phyloP scores from a whole-genome alignment of 2,888 invertebrate species.

The Ornithoptera alexandrae region DNA sequence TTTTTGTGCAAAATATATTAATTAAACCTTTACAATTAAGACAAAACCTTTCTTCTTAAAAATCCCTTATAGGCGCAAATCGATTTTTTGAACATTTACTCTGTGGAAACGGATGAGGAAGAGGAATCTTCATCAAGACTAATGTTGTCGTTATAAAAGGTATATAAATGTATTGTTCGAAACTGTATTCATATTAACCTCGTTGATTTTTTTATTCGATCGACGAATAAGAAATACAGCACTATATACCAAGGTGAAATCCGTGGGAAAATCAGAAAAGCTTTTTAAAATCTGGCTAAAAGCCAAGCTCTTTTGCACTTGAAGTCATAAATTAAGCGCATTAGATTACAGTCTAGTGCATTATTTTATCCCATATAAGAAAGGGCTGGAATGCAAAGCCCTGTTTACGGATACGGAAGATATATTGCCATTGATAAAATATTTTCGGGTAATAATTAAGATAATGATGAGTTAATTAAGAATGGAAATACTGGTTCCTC shows the following conservation, averaged over 20 bases:
- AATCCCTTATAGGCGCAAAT: no score
- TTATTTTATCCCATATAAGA: conserved; percentile 43
- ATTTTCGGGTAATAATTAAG: conserved; percentile 23
- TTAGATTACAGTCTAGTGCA: conserved; percentile 51
- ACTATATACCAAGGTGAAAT: conserved; percentile 52
- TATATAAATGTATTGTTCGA: no score
- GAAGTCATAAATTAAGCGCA: conserved; percentile 55
- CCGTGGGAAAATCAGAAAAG: conserved; percentile 68
- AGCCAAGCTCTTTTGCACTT: conserved; percentile 43
- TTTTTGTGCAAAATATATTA: no score
- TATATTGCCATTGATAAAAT: conserved; percentile 11
- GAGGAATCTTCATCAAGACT: no score
- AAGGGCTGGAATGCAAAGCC: conserved; percentile 20
- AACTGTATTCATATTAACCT: no score
- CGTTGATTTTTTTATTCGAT: not conserved
- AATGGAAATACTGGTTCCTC: not conserved
- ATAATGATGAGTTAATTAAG: not conserved
- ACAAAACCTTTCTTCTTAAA: no score
- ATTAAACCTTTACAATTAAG: no score
- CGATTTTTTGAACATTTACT: no score
- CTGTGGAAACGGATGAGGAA: no score
- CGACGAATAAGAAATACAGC: conserved; percentile 36
- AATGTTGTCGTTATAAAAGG: no score
- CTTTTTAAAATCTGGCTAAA: conserved; percentile 66
- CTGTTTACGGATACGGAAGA: conserved; percentile 14